Evolutionary conservation across 2,797 vertebrate species (phyloP).

Genomic region (Diplodus sargus): DNA sequence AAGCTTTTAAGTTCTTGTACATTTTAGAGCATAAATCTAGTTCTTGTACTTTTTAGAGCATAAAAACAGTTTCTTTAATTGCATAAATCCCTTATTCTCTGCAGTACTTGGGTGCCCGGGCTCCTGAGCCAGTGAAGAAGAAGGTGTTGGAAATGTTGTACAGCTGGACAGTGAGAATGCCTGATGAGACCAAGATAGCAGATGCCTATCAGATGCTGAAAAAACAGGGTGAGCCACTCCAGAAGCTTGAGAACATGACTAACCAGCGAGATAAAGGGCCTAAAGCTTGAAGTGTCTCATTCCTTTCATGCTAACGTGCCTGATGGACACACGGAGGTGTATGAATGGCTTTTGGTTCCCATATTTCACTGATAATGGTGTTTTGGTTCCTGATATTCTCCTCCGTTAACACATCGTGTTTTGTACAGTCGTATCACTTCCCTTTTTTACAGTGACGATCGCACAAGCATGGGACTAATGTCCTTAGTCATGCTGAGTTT

Average conservation of each 20-base stretch:
- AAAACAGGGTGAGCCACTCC: slow-evolving; percentile 90
- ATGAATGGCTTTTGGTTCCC: neutral
- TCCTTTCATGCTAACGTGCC: neutral
- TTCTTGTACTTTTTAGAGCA: neutral
- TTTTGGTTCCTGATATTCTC: slow-evolving; percentile 32
- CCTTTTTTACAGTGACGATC: slow-evolving; percentile 37
- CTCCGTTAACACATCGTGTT: slow-evolving; percentile 13
- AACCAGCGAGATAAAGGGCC: neutral
- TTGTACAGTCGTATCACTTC: slow-evolving; percentile 40
- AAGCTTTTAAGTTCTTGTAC: neutral
- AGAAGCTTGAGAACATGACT: neutral
- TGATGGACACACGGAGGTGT: neutral
- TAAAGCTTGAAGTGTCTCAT: neutral
- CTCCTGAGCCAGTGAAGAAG: slow-evolving; percentile 94
- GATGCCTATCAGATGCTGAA: slow-evolving; percentile 99
- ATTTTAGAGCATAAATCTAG: neutral
- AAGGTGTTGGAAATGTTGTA: slow-evolving; percentile 96
- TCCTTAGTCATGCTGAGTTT: slow-evolving; percentile 41
- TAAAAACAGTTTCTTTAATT: neutral
- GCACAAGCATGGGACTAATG: slow-evolving; percentile 28
- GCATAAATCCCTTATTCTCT: neutral
- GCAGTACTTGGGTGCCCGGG: slow-evolving; percentile 94
- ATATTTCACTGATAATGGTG: neutral
- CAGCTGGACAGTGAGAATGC: slow-evolving; percentile 92
- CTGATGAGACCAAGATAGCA: slow-evolving; percentile 93